Base-by-base conservation (phyloP, 2,888 invertebrate genomes). In the Petrolisthes manimaculis region DNA sequence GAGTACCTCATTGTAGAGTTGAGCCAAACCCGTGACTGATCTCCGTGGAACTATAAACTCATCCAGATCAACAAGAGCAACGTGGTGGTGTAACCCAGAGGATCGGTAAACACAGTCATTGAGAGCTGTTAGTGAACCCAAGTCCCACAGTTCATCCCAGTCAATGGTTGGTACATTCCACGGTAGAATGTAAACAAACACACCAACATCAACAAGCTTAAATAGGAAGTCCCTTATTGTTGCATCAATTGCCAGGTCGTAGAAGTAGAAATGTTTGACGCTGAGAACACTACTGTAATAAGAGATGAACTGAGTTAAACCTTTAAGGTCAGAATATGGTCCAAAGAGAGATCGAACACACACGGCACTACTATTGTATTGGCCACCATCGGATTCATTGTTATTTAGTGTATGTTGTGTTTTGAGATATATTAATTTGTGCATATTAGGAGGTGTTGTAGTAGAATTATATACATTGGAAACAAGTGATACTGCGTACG, bases 321-420 rank as follows among this genome's bases (percentile, higher is more conserved):
- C 90, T 2, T 74, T 12, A 6, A 92, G 84, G 54, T 91, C 88
- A 80, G 91, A 89, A 77, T 92, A 91, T 18, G 92, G 92, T 8
- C 92, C 92, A 71, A 92, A 92, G 9, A 92, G 61, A 4, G 92
- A 92, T 51, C 92, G 91, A 0, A 92, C 92, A 86, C 92, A 92
- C 69, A 92, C 84, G 0, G 91, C 91, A 14, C 92, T 81, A n/a
- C 75, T 83, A 14, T 83, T n/a, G 24, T 55, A 71, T 8, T 51
- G 18, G 3, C 14, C 5, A 81, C 84, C 51, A n/a, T 8, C 55
- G 21, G 67, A 5, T 12, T 67, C 37, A 1, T 56, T 12, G 53
- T 61, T 71, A 37, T 55, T 8, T 67, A 53, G 18, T 53, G 21
- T 81, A n/a, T n/a, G n/a, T n/a, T n/a, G n/a, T 55, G 24, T 9